Conservation (phyloP, 1,140 invertebrate species). For the Charaxes varanes region DNA sequence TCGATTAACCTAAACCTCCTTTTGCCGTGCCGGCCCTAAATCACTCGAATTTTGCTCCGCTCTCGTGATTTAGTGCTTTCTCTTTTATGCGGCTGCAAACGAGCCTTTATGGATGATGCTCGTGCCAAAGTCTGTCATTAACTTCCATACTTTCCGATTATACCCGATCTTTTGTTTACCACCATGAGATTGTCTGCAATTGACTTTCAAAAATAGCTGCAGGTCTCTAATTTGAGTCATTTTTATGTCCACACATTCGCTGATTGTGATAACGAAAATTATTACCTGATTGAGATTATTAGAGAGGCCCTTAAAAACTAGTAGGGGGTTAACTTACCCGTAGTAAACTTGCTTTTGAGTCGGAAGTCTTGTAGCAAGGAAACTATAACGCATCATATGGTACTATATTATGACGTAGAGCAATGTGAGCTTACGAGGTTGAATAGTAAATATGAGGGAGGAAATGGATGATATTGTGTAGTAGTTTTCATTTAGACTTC, state of each 20-base stretch:
- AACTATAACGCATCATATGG: too few species aligned
- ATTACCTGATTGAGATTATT: neutral
- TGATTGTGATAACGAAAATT: too few species aligned
- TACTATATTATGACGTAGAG: too few species aligned
- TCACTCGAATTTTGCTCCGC: constrained; percentile 21
- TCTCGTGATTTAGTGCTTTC: constrained; percentile 24
- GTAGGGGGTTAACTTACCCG: neutral
- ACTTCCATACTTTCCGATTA: constrained; percentile 3
- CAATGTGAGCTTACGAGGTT: too few species aligned
- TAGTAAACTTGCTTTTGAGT: too few species aligned
- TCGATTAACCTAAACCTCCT: constrained; percentile 28
- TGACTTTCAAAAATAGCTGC: neutral
- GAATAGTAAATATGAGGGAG: too few species aligned
- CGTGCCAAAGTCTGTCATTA: constrained; percentile 1
- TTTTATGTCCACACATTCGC: too few species aligned
- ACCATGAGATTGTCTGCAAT: neutral
- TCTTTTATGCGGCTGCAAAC: constrained; percentile 18
- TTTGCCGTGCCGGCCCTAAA: constrained; percentile 21
- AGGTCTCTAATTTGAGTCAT: neutral
- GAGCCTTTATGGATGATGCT: constrained; percentile 6
- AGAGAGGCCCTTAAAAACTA: neutral
- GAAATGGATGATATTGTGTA: too few species aligned
- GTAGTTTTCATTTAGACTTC: too few species aligned
- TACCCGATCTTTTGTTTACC: neutral
- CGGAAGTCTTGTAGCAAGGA: too few species aligned